These are phyloP conservation scores for Limnephilus marmoratus DNA, from an alignment of 2,888 invertebrate genomes.

Conservation along the genomic window DNA sequence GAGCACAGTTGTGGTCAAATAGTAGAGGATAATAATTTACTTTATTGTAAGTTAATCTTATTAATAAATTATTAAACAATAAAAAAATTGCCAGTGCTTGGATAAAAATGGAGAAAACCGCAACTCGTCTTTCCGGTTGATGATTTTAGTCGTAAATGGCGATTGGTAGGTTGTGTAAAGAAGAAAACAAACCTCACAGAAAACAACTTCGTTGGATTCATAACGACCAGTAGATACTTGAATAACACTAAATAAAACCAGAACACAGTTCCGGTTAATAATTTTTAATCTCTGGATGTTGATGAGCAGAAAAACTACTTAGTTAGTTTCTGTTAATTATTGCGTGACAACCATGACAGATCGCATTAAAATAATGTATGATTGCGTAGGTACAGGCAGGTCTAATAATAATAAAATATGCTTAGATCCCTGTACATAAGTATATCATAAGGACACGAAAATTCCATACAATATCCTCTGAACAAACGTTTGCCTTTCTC, in stretches of 20 bases:
- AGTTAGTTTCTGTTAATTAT: background rate
- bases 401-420: background rate
- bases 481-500: constrained; percentile 48
- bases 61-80: no score
- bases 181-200: no score
- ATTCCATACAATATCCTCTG: constrained; percentile 36
- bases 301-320: background rate
- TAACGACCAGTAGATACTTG: background rate
- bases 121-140: no score
- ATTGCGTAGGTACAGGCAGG: background rate
- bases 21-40: no score
- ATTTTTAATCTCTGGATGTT: no score
- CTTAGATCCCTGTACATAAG: background rate
- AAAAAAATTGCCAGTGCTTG: no score
- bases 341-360: background rate
- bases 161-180: no score
- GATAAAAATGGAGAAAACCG: no score
- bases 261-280: background rate
- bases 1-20: no score
- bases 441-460: background rate
- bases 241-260: background rate
- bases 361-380: background rate
- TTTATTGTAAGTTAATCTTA: no score
- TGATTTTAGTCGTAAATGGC: no score
- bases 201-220: no score